phyloP scores from a whole-genome alignment of 1,140 invertebrate species.

The Anastatus disparis region DNA sequence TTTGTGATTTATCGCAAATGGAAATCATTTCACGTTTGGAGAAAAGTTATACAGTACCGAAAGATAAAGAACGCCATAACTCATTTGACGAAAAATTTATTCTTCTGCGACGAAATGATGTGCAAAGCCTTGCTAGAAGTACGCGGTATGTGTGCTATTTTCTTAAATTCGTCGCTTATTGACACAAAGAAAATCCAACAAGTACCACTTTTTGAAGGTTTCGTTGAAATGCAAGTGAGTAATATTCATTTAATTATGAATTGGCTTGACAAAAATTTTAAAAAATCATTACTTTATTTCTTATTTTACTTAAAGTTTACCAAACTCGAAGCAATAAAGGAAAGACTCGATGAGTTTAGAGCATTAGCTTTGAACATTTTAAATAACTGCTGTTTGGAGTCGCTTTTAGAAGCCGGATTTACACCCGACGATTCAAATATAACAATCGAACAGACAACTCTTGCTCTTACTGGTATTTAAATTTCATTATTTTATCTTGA shows the following conservation, averaged over 20 bases:
- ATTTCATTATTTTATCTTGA: too few species aligned
- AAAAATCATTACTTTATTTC: background rate
- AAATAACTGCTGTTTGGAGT: conserved; percentile 76
- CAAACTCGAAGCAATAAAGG: conserved; percentile 67
- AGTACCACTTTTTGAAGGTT: conserved; percentile 71
- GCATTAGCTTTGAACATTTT: conserved; percentile 73
- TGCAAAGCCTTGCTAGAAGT: conserved; percentile 76
- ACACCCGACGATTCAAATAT: conserved; percentile 74
- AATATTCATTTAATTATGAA: background rate
- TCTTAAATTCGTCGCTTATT: conserved; percentile 72
- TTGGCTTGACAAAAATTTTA: background rate
- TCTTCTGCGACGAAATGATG: conserved; percentile 78
- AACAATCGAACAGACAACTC: conserved; percentile 55
- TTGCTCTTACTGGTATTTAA: conserved; percentile 36
- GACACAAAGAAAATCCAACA: conserved; percentile 70
- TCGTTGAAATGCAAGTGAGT: conserved; percentile 73
- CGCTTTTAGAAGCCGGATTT: conserved; percentile 78
- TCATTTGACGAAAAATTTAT: conserved; percentile 74
- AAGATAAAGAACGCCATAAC: conserved; percentile 73
- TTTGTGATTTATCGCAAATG: conserved; percentile 80
- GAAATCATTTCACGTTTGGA: conserved; percentile 87
- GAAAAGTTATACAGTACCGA: conserved; percentile 76
- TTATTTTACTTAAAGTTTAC: conserved; percentile 63
- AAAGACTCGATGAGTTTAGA: conserved; percentile 71
- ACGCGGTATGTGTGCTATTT: conserved; percentile 75